These are phyloP conservation scores for Drosophila funebris DNA, from an alignment of 1,140 invertebrate species.

Conservation along the genomic window DNA sequence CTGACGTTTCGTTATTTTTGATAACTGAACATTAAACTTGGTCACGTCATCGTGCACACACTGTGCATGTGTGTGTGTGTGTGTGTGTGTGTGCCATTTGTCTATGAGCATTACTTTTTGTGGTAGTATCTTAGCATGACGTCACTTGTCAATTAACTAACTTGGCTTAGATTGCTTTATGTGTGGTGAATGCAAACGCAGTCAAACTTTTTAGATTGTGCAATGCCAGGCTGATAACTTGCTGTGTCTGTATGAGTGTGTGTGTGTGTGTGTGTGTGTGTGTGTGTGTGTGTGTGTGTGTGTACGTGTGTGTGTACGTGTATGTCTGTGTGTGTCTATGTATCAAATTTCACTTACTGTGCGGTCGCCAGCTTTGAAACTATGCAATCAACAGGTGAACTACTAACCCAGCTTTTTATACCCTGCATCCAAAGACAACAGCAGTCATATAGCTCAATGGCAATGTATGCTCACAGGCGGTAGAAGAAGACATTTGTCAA, in stretches of 20 bases:
- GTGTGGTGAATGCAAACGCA: conserved; percentile 2
- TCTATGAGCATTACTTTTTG: conserved; percentile 7
- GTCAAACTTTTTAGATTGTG: conserved; percentile 12
- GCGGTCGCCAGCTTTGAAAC: conserved; percentile 29
- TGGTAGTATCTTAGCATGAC: conserved; percentile 18
- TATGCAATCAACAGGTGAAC: conserved; percentile 64
- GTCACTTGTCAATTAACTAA: conserved; percentile 25
- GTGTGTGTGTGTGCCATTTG: conserved; percentile 11
- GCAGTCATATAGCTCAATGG: background rate
- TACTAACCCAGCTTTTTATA: conserved; percentile 50
- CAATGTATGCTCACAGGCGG: background rate
- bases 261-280: background rate
- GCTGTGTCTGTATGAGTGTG: background rate
- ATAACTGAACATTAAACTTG: conserved; percentile 33
- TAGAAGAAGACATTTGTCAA: too few relatives aligned
- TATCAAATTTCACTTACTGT: conserved; percentile 58
- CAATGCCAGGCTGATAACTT: conserved; percentile 15
- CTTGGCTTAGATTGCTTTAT: conserved; percentile 7
- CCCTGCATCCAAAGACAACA: background rate
- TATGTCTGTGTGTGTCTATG: background rate
- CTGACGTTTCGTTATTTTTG: conserved; percentile 15
- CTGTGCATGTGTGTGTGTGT: conserved; percentile 19
- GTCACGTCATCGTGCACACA: conserved; percentile 54
- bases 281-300: conserved; percentile 7
- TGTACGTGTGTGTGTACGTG: background rate